Percentiles rank a stretch among this genome's conserved stretches.
phyloP scores from a whole-genome alignment of 2,797 vertebrate species.

The Eutrigla gurnardus region DNA sequence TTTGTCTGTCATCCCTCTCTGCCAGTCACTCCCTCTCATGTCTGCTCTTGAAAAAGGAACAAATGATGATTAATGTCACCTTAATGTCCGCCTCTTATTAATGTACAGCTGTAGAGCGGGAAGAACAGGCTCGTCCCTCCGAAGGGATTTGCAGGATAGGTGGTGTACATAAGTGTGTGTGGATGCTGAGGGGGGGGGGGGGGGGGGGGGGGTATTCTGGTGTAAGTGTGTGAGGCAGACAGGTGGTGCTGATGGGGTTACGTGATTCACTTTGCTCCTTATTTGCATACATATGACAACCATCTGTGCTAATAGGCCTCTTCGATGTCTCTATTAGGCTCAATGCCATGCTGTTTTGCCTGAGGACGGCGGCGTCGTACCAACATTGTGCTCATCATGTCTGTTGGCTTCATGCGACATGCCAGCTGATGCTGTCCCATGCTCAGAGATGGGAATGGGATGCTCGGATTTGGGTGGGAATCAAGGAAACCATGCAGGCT shows the following conservation, averaged over 20 bases:
- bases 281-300: constrained; percentile 99
- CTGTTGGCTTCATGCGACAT: constrained; percentile 53
- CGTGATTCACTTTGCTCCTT: constrained; percentile 94
- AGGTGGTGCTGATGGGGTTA: constrained; percentile 92
- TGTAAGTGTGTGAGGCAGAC: constrained; percentile 86
- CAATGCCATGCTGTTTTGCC: constrained; percentile 70
- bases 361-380: constrained; percentile 62
- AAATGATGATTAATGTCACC: constrained; percentile 94
- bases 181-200: constrained; percentile 25
- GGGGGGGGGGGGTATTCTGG: constrained; percentile 23
- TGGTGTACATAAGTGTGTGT: constrained; percentile 60
- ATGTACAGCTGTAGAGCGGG: constrained; percentile 88
- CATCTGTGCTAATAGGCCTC: constrained; percentile 97
- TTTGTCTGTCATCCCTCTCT: constrained; percentile 25
- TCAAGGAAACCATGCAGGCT: constrained; percentile 46
- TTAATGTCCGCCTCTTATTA: constrained; percentile 93
- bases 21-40: constrained; percentile 41
- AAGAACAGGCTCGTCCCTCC: constrained; percentile 81
- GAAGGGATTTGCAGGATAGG: constrained; percentile 80
- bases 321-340: constrained; percentile 94
- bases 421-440: constrained; percentile 67
- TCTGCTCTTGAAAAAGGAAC: constrained; percentile 74
- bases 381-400: constrained; percentile 53
- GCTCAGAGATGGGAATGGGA: constrained; percentile 30
- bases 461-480: constrained; percentile 36